phyloP scores from a whole-genome alignment of 2,113 vertebrate species.

The Labeo catla region DNA sequence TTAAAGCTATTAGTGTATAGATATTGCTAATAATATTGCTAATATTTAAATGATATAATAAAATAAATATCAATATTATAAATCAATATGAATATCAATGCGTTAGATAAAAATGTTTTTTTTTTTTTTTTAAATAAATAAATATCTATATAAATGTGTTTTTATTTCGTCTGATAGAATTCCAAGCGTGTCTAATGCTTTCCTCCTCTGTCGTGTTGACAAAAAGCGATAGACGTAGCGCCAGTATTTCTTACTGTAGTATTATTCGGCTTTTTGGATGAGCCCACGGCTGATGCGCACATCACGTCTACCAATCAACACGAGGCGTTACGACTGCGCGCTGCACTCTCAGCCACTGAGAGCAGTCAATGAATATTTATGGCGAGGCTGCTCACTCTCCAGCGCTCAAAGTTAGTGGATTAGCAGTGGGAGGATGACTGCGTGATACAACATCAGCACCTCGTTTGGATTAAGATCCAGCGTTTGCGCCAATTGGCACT shows the following conservation, averaged over 20 bases:
- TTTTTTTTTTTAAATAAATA: neutral
- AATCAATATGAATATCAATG: too few species aligned
- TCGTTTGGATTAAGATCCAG: slow-evolving; percentile 54
- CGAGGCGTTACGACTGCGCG: slow-evolving; percentile 66
- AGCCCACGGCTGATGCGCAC: slow-evolving; percentile 74
- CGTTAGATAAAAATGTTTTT: too few species aligned
- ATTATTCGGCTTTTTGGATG: slow-evolving; percentile 64
- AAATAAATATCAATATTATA: neutral
- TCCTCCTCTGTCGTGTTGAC: slow-evolving; percentile 41
- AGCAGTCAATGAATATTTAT: slow-evolving; percentile 67
- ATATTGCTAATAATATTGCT: neutral
- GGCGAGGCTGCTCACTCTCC: slow-evolving; percentile 60
- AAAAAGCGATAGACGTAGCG: slow-evolving; percentile 65
- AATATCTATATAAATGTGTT: neutral
- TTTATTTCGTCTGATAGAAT: neutral
- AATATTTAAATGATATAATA: neutral
- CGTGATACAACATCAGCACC: slow-evolving; percentile 46
- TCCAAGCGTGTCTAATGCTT: neutral
- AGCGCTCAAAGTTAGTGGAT: slow-evolving; percentile 68
- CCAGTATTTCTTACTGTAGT: slow-evolving; percentile 57
- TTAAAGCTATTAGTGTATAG: too few species aligned
- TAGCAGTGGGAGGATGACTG: slow-evolving; percentile 53
- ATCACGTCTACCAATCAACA: slow-evolving; percentile 69
- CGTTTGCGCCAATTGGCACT: slow-evolving; percentile 58
- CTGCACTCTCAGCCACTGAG: slow-evolving; percentile 59